Evolutionary conservation across 2,888 invertebrate genomes (phyloP).

Genomic region (Ophion obscuratus): DNA sequence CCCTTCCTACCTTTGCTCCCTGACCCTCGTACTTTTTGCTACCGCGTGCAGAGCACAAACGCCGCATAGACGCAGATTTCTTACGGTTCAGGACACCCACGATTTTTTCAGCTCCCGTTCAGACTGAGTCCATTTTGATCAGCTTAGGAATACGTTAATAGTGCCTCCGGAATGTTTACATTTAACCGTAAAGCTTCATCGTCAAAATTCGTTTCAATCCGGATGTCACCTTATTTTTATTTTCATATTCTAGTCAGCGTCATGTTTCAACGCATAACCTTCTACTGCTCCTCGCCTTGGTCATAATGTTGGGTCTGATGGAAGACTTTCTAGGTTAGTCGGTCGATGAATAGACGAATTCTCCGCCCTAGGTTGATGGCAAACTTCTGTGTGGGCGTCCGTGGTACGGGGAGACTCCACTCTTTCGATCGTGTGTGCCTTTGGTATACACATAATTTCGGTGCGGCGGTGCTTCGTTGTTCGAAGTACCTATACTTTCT

Average conservation of each 20-base stretch:
- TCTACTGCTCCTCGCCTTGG: slow-evolving; percentile 45
- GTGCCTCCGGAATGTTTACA: neutral
- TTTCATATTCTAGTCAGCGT: no score
- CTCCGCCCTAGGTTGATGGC: neutral
- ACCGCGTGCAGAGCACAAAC: slow-evolving; percentile 8
- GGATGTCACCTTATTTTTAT: no score
- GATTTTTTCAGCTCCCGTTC: neutral
- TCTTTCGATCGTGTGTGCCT: slow-evolving; percentile 21
- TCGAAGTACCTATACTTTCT: neutral
- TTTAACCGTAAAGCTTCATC: neutral
- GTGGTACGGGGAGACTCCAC: neutral
- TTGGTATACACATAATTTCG: neutral
- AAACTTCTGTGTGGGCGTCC: neutral
- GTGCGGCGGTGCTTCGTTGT: slow-evolving; percentile 32
- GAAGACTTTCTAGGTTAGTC: slow-evolving; percentile 59
- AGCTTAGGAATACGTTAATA: neutral
- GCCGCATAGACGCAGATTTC: neutral
- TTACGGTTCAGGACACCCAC: neutral
- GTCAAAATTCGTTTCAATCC: neutral
- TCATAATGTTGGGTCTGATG: slow-evolving; percentile 56
- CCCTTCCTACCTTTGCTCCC: slow-evolving; percentile 15
- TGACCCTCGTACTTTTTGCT: neutral
- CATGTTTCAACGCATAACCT: slow-evolving; percentile 36
- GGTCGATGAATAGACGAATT: slow-evolving; percentile 44
- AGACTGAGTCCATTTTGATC: neutral